phyloP scores from a whole-genome alignment of 2,797 vertebrate genomes.

The Agapornis canus region DNA sequence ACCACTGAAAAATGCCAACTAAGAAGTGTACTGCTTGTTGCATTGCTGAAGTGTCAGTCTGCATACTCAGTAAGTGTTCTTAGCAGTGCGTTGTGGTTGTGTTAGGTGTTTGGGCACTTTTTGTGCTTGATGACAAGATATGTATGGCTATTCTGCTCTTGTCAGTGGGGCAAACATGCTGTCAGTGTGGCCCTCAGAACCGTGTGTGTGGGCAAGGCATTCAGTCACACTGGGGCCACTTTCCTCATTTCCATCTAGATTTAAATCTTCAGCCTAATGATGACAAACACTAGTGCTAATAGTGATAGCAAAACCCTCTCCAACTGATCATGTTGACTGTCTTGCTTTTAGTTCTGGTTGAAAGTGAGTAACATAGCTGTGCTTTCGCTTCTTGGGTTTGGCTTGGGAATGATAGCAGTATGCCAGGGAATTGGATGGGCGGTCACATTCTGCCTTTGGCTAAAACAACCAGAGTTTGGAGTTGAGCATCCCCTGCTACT shows the following conservation, averaged over 20 bases:
- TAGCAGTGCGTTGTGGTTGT: not conserved
- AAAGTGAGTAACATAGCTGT: not conserved
- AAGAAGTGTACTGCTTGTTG: not conserved
- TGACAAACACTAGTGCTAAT: not conserved
- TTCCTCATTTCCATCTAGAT: not conserved
- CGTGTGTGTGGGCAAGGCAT: not conserved
- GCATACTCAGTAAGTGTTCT: not conserved
- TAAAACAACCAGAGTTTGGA: not conserved
- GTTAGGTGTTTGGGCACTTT: not conserved
- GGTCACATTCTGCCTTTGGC: not conserved
- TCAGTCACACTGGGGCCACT: not conserved
- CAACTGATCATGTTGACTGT: not conserved
- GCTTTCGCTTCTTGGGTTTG: not conserved
- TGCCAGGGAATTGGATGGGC: not conserved
- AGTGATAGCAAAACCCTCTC: not conserved
- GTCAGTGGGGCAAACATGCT: not conserved
- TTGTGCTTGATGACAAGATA: not conserved
- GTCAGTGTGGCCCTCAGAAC: not conserved
- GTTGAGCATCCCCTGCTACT: not conserved
- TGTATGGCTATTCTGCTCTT: not conserved
- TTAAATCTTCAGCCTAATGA: not conserved
- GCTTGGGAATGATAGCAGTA: not conserved
- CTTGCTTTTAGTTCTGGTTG: not conserved
- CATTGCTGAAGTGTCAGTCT: constrained; percentile 10
- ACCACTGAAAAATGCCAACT: constrained; percentile 1